These are phyloP conservation scores for Caenorhabditis zanzibari DNA, from an alignment of 2,888 invertebrate species.

Conservation along the genomic window DNA sequence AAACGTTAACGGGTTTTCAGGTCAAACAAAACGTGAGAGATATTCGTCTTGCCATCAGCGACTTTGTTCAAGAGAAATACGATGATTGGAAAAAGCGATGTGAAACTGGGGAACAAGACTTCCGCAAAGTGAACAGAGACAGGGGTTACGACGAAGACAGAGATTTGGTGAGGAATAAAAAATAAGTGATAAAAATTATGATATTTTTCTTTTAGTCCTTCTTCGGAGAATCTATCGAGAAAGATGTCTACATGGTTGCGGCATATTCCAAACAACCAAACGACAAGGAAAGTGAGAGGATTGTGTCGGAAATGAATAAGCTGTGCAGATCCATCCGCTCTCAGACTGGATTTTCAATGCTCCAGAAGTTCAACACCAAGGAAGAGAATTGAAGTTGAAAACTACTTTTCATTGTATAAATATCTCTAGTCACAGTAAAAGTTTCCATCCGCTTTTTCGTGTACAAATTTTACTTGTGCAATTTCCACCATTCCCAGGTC, in stretches of 20 bases:
- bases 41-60: slow-evolving; percentile 3
- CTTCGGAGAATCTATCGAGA: slow-evolving; percentile 53
- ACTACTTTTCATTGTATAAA: not conserved
- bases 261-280: slow-evolving; percentile 25
- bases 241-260: slow-evolving; percentile 56
- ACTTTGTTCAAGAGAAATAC: slow-evolving; percentile 32
- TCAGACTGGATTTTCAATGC: slow-evolving; percentile 21
- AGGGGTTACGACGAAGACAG: not conserved
- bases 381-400: not conserved
- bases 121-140: slow-evolving; percentile 25
- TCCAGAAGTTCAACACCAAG: not conserved
- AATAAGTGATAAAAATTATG: not conserved
- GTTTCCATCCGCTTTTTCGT: not conserved
- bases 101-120: slow-evolving; percentile 22
- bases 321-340: slow-evolving; percentile 24
- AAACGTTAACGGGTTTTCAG: too few species aligned
- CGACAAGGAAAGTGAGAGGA: not conserved
- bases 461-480: slow-evolving; percentile 26
- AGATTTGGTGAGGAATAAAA: slow-evolving; percentile 13
- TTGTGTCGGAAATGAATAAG: not conserved
- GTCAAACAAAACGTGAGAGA: not conserved
- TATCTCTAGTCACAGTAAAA: slow-evolving; percentile 26
- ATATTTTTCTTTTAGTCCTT: slow-evolving; percentile 32
- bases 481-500: slow-evolving; percentile 4
- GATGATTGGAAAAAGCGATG: slow-evolving; percentile 9